These are phyloP conservation scores for Abrostola tripartita DNA, from an alignment of 2,888 invertebrate genomes.

Conservation along the genomic window DNA sequence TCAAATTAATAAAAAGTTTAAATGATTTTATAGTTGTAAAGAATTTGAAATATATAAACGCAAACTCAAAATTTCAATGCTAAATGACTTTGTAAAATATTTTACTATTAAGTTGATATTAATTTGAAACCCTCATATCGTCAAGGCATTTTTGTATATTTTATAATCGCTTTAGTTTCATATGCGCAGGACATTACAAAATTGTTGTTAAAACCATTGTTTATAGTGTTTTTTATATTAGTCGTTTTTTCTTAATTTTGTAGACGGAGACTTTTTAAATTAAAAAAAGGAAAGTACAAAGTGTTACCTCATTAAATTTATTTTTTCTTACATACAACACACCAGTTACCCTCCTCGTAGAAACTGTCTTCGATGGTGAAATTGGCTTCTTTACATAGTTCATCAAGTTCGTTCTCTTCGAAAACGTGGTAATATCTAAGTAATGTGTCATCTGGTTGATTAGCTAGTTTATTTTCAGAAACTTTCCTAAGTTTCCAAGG, in stretches of 20 bases:
- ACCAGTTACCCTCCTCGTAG: slow-evolving; percentile 99
- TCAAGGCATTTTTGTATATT: slow-evolving; percentile 18
- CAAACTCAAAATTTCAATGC: slow-evolving; percentile 3
- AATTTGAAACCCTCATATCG: slow-evolving; percentile 31
- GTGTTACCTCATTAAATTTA: slow-evolving; percentile 65
- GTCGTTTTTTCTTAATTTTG: slow-evolving; percentile 70
- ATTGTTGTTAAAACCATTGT: slow-evolving; percentile 56
- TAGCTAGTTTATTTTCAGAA: slow-evolving; percentile 69
- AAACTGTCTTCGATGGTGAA: slow-evolving; percentile 91
- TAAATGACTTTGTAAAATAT: slow-evolving; percentile 6
- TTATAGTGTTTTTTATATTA: slow-evolving; percentile 68
- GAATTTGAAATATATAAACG: slow-evolving; percentile 17
- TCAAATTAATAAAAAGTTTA: background rate
- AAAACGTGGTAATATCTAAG: slow-evolving; percentile 98
- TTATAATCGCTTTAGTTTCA: slow-evolving; percentile 30
- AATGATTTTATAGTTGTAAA: slow-evolving; percentile 9
- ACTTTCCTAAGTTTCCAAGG: slow-evolving; percentile 94
- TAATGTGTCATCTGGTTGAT: slow-evolving; percentile 86
- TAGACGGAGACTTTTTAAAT: slow-evolving; percentile 67
- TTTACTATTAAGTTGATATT: slow-evolving; percentile 11
- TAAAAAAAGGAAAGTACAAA: slow-evolving; percentile 73
- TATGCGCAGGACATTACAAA: slow-evolving; percentile 51
- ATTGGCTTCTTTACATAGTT: slow-evolving; percentile 88
- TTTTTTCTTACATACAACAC: slow-evolving; percentile 92
- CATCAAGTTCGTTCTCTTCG: slow-evolving; percentile 93